These are phyloP conservation scores for Palloptera scutellata DNA, from an alignment of 2,888 invertebrate species.

Conservation along the genomic window DNA sequence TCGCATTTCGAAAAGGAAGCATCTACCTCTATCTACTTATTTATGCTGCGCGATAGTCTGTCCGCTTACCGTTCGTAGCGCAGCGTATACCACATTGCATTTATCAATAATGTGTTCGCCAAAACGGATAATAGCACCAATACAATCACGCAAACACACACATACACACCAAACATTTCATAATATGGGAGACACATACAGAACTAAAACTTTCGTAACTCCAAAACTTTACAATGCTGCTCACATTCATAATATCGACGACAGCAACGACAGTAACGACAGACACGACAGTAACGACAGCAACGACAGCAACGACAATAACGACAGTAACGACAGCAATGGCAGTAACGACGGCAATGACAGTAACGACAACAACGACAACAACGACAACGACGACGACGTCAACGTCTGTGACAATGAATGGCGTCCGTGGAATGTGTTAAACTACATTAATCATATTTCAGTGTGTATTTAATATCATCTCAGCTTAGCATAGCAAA, in stretches of 20 bases:
- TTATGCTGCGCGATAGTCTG: not conserved
- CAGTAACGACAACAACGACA: not conserved
- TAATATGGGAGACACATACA: no score
- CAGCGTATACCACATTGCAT: not conserved
- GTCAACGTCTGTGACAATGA: not conserved
- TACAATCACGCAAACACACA: not conserved
- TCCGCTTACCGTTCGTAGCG: not conserved
- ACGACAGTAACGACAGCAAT: slow-evolving; percentile 15
- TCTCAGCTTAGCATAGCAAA: slow-evolving; percentile 15
- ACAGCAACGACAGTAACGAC: slow-evolving; percentile 14
- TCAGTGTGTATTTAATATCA: slow-evolving; percentile 2
- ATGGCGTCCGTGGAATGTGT: slow-evolving; percentile 10
- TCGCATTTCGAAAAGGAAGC: slow-evolving; percentile 2
- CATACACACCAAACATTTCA: not conserved
- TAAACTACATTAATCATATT: slow-evolving; percentile 31
- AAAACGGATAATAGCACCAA: not conserved
- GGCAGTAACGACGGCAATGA: slow-evolving; percentile 8
- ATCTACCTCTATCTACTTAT: not conserved
- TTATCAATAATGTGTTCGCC: not conserved
- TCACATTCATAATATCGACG: no score
- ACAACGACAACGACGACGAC: not conserved
- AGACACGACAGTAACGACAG: slow-evolving; percentile 13
- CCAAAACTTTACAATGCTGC: no score
- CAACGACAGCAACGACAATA: slow-evolving; percentile 9
- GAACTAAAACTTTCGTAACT: no score